Percentiles rank a stretch among this genome's conserved stretches.
Evolutionary conservation across 2,888 invertebrate species (phyloP).

Genomic region (Phyllotreta striolata): DNA sequence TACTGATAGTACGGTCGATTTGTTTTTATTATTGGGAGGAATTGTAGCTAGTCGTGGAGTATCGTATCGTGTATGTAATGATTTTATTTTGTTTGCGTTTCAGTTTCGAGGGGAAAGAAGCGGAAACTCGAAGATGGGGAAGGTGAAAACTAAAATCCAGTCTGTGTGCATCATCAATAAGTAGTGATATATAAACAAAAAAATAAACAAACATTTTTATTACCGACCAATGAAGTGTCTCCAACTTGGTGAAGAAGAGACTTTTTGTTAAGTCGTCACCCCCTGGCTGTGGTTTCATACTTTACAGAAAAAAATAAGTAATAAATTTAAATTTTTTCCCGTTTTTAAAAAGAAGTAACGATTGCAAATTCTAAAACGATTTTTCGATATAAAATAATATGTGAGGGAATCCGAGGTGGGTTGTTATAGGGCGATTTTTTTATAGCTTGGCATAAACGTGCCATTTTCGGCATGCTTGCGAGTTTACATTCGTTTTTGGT

Average conservation of each 20-base stretch:
- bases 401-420: slow-evolving; percentile 1
- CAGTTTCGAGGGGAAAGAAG: slow-evolving; percentile 73
- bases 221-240: slow-evolving; percentile 54
- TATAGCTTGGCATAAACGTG: too few relatives aligned
- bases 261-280: slow-evolving; percentile 45
- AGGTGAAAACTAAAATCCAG: slow-evolving; percentile 55
- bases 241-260: slow-evolving; percentile 50
- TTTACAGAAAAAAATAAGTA: slow-evolving; percentile 45
- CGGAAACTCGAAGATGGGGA: slow-evolving; percentile 75
- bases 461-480: neutral
- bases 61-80: neutral
- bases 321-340: slow-evolving; percentile 12
- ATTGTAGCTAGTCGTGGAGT: too few relatives aligned
- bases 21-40: too few relatives aligned
- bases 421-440: too few relatives aligned
- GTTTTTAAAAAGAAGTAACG: slow-evolving; percentile 21
- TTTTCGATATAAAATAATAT: slow-evolving; percentile 6
- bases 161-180: slow-evolving; percentile 41
- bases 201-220: slow-evolving; percentile 45
- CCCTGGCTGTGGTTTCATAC: slow-evolving; percentile 54
- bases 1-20: slow-evolving; percentile 26
- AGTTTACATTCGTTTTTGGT: neutral
- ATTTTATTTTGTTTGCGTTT: slow-evolving; percentile 46
- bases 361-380: slow-evolving; percentile 23
- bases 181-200: slow-evolving; percentile 45